Percentiles rank a stretch among this genome's conserved stretches.
These are phyloP conservation scores for Macropus fuliginosus DNA, from an alignment of 2,797 vertebrate species.

Conservation along the genomic window DNA sequence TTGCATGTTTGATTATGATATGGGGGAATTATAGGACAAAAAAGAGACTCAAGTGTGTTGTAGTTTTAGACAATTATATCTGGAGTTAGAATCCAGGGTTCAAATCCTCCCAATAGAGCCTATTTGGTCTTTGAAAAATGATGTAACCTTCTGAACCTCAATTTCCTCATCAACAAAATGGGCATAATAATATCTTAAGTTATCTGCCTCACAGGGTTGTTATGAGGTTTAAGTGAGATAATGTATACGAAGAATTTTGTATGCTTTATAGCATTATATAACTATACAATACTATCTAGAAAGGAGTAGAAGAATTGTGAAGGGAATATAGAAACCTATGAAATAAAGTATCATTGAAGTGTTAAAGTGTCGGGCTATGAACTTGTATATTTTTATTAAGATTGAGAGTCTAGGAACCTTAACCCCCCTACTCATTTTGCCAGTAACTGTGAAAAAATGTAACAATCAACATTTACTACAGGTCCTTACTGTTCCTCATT, in stretches of 20 bases:
- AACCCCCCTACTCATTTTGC: not conserved
- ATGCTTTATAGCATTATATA: not conserved
- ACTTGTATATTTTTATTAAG: not conserved
- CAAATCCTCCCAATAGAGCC: not conserved
- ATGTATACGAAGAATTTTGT: not conserved
- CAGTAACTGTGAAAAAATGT: not conserved
- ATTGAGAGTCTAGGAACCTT: not conserved
- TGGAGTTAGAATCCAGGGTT: not conserved
- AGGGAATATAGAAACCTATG: not conserved
- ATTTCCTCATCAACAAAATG: not conserved
- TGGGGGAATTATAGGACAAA: not conserved
- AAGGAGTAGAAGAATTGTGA: not conserved
- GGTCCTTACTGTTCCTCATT: not conserved
- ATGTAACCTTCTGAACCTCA: not conserved
- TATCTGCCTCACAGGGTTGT: not conserved
- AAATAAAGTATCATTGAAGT: not conserved
- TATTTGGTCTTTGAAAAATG: not conserved
- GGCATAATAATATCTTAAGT: not conserved
- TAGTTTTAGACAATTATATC: not conserved
- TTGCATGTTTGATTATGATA: not conserved
- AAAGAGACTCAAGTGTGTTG: not conserved
- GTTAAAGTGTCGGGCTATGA: not conserved
- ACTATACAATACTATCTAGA: not conserved
- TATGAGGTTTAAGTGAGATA: not conserved
- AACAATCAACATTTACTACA: not conserved